Base-by-base conservation (phyloP, 2,113 vertebrate genomes). In the Cyanoliseus patagonus region DNA sequence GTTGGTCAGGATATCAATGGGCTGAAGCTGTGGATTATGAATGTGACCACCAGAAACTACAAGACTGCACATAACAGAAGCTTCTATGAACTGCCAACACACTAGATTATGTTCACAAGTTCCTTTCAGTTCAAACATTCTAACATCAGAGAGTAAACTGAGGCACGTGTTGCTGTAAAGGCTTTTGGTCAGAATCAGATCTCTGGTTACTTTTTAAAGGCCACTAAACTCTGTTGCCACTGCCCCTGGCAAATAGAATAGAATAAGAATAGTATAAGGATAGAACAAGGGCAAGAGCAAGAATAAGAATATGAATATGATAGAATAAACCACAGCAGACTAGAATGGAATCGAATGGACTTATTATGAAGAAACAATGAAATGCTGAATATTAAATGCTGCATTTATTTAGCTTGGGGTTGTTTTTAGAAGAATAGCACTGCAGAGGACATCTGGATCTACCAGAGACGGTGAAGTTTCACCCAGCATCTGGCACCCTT, bases 401-500 rank as follows among this genome's bases (percentile, higher is more conserved):
- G 41, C 17, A 44, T 33, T 16, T 66, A 18, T 66, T 47, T 74
- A n/a, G 3, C 7, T 77, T 67, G 7, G 3, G 1, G 5, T n/a
- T 59, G 18, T 51, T 79, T 46, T 22, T 2, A 19, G 31, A 61
- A 44, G 19, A 64, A 57, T 25, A 23, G 1, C 37, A 19, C 20
- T 27, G 16, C 13, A 73, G 35, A 80, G 28, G 22, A 49, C 30
- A 42, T 52, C 35, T 76, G 47, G 12, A 52, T 47, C 37, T 90
- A 8, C 20, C 51, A 64, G 66, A 41, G 11, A 6, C 33, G 51
- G 14, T 24, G 41, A 69, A 41, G 25, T 75, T 78, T 82, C 47
- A 61, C 24, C 17, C 73, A 62, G 1, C 0, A 1, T 9, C 24
- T 77, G 72, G 12, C 31, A 78, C 5, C 8, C 17, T 2, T 1